Evolutionary conservation across 1,140 invertebrate genomes (phyloP), one percentile per base, ranked within the genome.

Genomic region (Neodiprion lecontei): DNA sequence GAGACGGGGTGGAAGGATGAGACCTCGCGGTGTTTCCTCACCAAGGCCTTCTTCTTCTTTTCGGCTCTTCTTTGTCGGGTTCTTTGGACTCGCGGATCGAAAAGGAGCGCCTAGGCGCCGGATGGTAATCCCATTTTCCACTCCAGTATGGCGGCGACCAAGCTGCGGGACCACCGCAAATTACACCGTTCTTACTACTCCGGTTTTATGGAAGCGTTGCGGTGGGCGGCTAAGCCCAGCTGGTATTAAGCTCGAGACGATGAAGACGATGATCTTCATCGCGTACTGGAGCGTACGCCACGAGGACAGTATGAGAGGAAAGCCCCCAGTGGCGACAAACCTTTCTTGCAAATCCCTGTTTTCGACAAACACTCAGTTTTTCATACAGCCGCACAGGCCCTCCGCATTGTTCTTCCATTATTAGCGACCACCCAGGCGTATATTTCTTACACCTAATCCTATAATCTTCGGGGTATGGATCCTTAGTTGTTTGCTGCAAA

Each of bases 341-440:
- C 53, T 61, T 61, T 61, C 53, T 61, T 61, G 11, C 53, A 61
- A 61, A 61, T 61, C 53, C 53, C 53, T 61, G 53, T 61, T 61
- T 61, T 61, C 53, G 53, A 61, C 53, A 61, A 61, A 40, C 28
- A 40, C 28, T 40, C 28, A 40, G 28, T 40, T 40, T 40, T 40
- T 40, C 53, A 61, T 61, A 12, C 11, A 61, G 53, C 53, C n/a
- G 28, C 28, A 5, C 53, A 17, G 9, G 53, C 53, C 0, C 53
- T 61, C 53, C 11, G 53, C 53, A 61, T 61, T 61, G 53, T 61
- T 61, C 53, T 61, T 61, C 53, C 53, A 61, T 61, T 61, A 61
- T 61, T 61, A 17, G 53, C n/a, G 9, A 0, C 53, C 53, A 61
- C 53, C 53, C 53, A 61, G 53, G 53, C 53, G 53, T 61, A 61